Evolutionary conservation across 92 coral and sea anemone genomes (phyloP), one percentile per base, ranked within the genome.

Genomic region (Epizoanthus ramosus): DNA sequence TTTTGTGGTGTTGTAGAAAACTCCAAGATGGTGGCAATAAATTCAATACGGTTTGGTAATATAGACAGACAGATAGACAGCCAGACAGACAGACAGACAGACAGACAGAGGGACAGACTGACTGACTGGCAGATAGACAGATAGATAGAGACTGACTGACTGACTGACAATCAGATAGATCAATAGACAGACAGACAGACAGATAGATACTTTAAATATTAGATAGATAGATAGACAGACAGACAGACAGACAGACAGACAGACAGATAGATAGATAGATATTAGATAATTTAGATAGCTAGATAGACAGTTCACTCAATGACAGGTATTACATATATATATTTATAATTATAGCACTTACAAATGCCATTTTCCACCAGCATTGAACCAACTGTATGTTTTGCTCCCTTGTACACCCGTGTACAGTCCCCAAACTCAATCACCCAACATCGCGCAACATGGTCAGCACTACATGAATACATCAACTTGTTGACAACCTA

Each of bases 391-490:
- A 96, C 74, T 47, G 93, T 87, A 83, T 86, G 95, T 67, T 90
- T 94, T 80, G 92, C 97, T 71, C 99, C 99, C 79, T 92, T 96
- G 86, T 94, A 96, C 13, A 94, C 90, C 17, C 99, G 82, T 56
- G 99, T 94, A 76, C 98, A 96, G 63, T 96, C 98, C 28, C 98
- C 99, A 90, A 94, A 94, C 84, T 96, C 99, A 71, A 96, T 92
- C 24, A 96, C 97, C 99, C 99, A 96, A 79, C 93, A 94, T 59
- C 84, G 91, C 1, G 94, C 99, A 4, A 87, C 63, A 74, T 88
- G 86, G 74, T 96, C 99, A n/a, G 94, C 91, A 79, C 92, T 87
- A 87, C 97, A 84, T 56, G 99, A 94, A 79, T 92, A 96, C 94
- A 96, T 87, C 74, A 96, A 77, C 81, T 94, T 96, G 91, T 94